Percentiles rank a stretch among this genome's conserved stretches.
These are phyloP conservation scores for Hippocampus barbouri DNA, from an alignment of 2,113 vertebrate genomes.

Conservation along the genomic window DNA sequence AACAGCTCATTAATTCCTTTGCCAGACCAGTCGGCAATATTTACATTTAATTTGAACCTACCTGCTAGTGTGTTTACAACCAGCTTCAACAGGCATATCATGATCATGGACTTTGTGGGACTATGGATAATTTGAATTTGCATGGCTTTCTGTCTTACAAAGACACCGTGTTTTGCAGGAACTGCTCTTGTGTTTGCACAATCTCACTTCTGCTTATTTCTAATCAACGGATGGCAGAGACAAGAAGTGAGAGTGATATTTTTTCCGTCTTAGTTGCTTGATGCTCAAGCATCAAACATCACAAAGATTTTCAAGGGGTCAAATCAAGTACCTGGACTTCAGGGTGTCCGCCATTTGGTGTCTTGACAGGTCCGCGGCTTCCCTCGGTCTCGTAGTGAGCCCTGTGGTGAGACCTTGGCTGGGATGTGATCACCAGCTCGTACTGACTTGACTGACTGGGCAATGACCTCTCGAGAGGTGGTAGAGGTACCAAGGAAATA, in stretches of 20 bases:
- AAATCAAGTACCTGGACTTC: conserved; percentile 82
- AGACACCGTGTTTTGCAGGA: conserved; percentile 32
- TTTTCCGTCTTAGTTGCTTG: neutral
- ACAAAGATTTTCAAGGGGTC: neutral
- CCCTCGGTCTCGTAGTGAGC: conserved; percentile 98
- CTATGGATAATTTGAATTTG: conserved; percentile 33
- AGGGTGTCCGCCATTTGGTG: conserved; percentile 84
- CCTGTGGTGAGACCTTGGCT: conserved; percentile 90
- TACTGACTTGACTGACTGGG: conserved; percentile 78
- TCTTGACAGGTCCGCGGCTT: conserved; percentile 91
- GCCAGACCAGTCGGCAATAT: neutral
- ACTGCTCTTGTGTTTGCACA: conserved; percentile 31
- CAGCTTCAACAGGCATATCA: conserved; percentile 1
- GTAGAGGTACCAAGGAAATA: conserved; percentile 76
- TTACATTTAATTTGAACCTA: neutral
- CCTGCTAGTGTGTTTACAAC: neutral
- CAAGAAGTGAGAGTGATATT: neutral
- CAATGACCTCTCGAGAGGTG: conserved; percentile 84
- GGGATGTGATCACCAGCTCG: conserved; percentile 84
- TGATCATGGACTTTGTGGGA: neutral
- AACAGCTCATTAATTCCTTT: conserved; percentile 4
- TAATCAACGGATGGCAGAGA: neutral
- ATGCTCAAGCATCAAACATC: neutral
- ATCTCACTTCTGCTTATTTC: neutral
- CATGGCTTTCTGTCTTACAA: conserved; percentile 28